Evolutionary conservation across 1,140 invertebrate species (phyloP), one percentile per base, ranked within the genome.

Genomic region (Bathynomus jamesi): DNA sequence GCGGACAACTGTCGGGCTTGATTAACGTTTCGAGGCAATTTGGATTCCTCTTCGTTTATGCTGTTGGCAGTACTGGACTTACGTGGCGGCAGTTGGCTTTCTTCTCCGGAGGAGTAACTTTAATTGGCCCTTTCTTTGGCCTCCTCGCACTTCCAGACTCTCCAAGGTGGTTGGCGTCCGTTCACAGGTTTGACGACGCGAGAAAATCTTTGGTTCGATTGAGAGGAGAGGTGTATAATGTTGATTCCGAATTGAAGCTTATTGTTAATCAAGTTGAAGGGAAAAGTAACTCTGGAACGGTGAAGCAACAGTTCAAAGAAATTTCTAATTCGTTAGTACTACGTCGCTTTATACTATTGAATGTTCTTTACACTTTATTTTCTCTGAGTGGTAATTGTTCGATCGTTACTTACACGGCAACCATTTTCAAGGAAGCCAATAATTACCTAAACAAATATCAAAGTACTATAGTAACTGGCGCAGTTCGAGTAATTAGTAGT

Each of bases 11-110:
- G 0, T 67, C 65, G 5, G 67, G 71, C 3, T 46, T 76, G 13
- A 65, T 65, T 7, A 71, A 73, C 64, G 46, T 63, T n/a, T 30
- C 66, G 17, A 28, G 74, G 17, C 71, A 76, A 32, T 4, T 63
- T 8, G 74, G 74, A 3, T 70, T 76, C 64, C 71, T 76, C 0
- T 61, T 76, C n/a, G 74, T 73, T 0, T 76, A 76, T 53, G 25
- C 67, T 21, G 65, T 76, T n/a, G 74, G 74, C 13, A 72, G 67
- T 31, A 31, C 67, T 13, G 68, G 71, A 4, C 61, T 76, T 63
- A 66, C 74, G n/a, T 76, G 74, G 74, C 70, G 74, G 4, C 67
- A 73, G 25, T 53, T 70, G 28, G 40, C 64, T 28, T 8, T 73
- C n/a, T 70, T 73, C 10, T 76, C 70, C 31, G 71, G 74, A 25